Evolutionary conservation across 2,888 invertebrate species (phyloP), one percentile per base, ranked within the genome.

Genomic region (Gymnoscelis rufifasciata): DNA sequence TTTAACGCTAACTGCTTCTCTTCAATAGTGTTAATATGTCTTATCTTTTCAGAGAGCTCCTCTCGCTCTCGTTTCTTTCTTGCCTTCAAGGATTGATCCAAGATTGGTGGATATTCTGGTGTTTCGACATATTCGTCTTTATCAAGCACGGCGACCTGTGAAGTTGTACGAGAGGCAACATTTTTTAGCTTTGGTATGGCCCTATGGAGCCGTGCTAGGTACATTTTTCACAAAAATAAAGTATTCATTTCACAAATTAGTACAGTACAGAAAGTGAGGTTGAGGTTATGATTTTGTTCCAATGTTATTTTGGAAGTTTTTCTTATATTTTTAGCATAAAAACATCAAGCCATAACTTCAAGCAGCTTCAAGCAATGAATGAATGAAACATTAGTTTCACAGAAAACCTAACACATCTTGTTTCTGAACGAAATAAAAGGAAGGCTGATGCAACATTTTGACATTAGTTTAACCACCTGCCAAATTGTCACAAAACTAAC

Each of bases 1-100:
- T 96, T 96, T 14, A 96, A 66, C 59, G 93, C 94, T 40, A 95
- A 91, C 60, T 95, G 89, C 68, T 97, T 97, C 71, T 95, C 95
- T 80, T 97, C 96, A 0, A 95, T 90, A 0, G 95, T 95, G 45
- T 91, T 89, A 7, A 93, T 63, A 1, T 86, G 73, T 68, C 90
- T 89, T 8, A 96, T 90, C 65, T 90, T 88, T 10, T 92, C 84
- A 61, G 92, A 81, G 73, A 89, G 78, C 1, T 65, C 56, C 52
- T 89, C 68, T 0, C 83, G 74, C 45, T 81, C 70, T 31, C 91
- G 87, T 60, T 78, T 71, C 47, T 82, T 80, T 47, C 67, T 83
- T 5, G 88, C 91, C 59, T 83, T 68, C 7, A 65, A 73, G 0
- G 92, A 91, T 5, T 84, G 51, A 64, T 95, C 93, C 48, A 90